A percentile compares a stretch with the other conserved stretches of the same genome.
Conservation (phyloP, 1,140 invertebrate species). For the Anadara kagoshimensis region DNA sequence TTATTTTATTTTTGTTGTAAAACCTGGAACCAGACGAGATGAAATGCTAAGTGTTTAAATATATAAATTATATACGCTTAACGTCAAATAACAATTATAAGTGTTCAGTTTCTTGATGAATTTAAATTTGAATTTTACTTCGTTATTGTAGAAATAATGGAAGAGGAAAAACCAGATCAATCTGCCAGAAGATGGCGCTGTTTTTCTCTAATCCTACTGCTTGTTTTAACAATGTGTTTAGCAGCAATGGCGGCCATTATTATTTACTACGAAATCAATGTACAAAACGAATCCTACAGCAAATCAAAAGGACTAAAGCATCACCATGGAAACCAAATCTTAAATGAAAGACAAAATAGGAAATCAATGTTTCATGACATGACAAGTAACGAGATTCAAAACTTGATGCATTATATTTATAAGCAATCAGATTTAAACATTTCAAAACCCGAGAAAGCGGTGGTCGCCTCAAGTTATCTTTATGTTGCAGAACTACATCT, state of each 20-base stretch:
- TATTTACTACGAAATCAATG: constrained; percentile 33
- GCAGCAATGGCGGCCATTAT: constrained; percentile 19
- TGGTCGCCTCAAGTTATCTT: constrained; percentile 28
- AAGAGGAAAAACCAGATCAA: too few relatives aligned
- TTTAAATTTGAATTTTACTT: too few relatives aligned
- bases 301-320: neutral
- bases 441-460: neutral
- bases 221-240: constrained; percentile 12
- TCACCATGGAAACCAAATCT: neutral
- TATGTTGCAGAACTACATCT: constrained; percentile 38
- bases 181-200: constrained; percentile 29
- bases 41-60: too few relatives aligned
- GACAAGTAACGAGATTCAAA: constrained; percentile 27
- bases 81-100: too few relatives aligned
- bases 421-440: constrained; percentile 27
- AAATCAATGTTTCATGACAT: constrained; percentile 33
- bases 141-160: too few relatives aligned
- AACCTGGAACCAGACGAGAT: too few relatives aligned
- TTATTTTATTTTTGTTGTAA: too few relatives aligned
- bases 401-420: constrained; percentile 33
- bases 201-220: constrained; percentile 19
- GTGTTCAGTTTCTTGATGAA: too few relatives aligned
- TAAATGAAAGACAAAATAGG: neutral
- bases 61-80: too few relatives aligned
- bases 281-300: neutral